Conservation (phyloP, 2,888 invertebrate genomes). For the Amphipoea lucens region DNA sequence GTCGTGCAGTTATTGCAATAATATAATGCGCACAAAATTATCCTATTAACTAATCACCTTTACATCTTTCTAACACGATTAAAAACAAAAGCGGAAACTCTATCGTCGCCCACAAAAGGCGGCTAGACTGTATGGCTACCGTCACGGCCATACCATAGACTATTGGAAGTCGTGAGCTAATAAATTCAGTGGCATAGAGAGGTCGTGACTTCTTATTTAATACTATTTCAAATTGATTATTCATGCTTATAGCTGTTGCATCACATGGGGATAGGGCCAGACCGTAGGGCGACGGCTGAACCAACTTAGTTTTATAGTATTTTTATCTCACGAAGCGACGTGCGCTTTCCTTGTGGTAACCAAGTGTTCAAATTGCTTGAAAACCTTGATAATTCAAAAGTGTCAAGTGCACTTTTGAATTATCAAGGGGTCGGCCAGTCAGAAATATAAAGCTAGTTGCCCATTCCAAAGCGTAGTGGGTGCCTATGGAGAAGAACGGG, state of each 20-base stretch:
- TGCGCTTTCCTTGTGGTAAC: no score
- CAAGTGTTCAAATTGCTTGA: no score
- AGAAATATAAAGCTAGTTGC: no score
- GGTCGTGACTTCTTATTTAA: slow-evolving; percentile 45
- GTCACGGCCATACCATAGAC: slow-evolving; percentile 34
- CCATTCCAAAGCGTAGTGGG: no score
- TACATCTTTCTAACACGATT: not conserved
- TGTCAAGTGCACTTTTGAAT: no score
- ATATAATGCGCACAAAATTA: not conserved
- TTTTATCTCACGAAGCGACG: not conserved
- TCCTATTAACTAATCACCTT: slow-evolving; percentile 2
- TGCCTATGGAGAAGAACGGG: no score
- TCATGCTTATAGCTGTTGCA: slow-evolving; percentile 18
- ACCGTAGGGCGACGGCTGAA: slow-evolving; percentile 20
- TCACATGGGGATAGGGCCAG: slow-evolving; percentile 11
- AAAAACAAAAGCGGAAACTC: slow-evolving; percentile 30
- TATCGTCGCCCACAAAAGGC: slow-evolving; percentile 27
- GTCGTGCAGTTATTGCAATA: no score
- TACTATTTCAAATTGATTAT: slow-evolving; percentile 41
- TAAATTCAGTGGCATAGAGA: slow-evolving; percentile 20
- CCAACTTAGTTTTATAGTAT: not conserved
- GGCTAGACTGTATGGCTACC: slow-evolving; percentile 28
- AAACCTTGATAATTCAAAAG: no score
- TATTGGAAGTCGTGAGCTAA: slow-evolving; percentile 46
- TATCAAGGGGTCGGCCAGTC: no score